Evolutionary conservation across 2,113 vertebrate genomes (phyloP), one percentile per base, ranked within the genome.

Genomic region (Actenoides lindsayi): DNA sequence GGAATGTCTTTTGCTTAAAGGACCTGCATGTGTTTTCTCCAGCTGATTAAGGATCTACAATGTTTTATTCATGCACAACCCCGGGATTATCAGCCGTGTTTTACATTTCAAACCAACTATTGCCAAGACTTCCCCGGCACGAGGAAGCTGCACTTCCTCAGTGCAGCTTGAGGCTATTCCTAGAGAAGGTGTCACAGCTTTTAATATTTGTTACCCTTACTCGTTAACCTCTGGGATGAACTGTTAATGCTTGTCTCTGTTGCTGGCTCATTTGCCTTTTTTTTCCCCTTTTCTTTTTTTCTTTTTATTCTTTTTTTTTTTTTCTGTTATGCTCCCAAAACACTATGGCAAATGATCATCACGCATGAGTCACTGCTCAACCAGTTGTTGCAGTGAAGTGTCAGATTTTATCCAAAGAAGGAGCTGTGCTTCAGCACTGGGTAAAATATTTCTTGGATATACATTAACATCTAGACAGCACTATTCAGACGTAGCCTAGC

Each of bases 381-480:
- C 69, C 84, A 70, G 56, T 77, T 51, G 71, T 85, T 76, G 71
- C 80, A 92, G 62, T 10, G 73, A 92, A 87, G 69, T 59, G 77
- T 84, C 91, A 54, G 93, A 93, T 96, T 95, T 97, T 96, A 84
- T 73, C 96, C 96, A 96, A 96, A 96, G 95, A 96, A 93, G 94
- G 96, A 94, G 62, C 92, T 93, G 48, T 21, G 17, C 60, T 81
- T 91, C 39, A 0, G 79, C 69, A 30, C 82, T 10, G 89, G 35
- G 37, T 65, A 48, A 59, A 87, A 41, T 42, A 65, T 82, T 94
- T 94, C 83, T 83, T 88, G 79, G 79, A 39, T 68, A 7, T 83
- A 64, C 24, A 11, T 12, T 65, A 88, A 10, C 31, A 57, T 16
- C 39, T 69, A 48, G 83, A 41, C 31, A 87, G 86, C 39, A 41